Base-by-base conservation (phyloP, 2,797 vertebrate genomes). In the Gymnothorax javanicus region DNA sequence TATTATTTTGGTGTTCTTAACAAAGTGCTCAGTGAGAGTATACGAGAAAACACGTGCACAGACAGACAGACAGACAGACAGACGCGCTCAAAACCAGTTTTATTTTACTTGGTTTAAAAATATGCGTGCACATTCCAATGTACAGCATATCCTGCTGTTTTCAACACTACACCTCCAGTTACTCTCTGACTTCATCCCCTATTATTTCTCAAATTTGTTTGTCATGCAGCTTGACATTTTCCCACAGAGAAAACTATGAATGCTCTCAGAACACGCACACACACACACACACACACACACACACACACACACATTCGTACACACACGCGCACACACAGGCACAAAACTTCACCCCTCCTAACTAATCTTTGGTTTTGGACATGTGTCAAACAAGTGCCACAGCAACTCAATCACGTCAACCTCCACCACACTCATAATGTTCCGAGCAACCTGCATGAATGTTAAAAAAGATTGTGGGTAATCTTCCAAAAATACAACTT, bases 251-350 rank as follows among this genome's bases (percentile, higher is more conserved):
- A 33, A 25, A 9, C 25, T 27, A 71, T 2, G 8, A 33, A 33
- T 71, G n/a, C 25, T 27, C 11, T 33, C 69, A 71, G 25, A n/a
- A 71, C 33, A 89, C 89, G 91, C 85, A 91, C 93, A 94, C 91
- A 91, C 90, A 90, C 90, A 90, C 62, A 85, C 91, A 88, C 87
- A 87, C 89, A 86, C 81, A 77, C 82, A 89, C 85, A 84, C 89
- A 82, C 9, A 77, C 0, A 64, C 64, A 4, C 84, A 50, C 20
- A 89, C 91, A 90, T n/a, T n/a, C n/a, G n/a, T 86, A n/a, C 91
- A 69, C 64, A 83, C 87, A 57, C 57, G 87, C 43, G 69, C 85
- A 50, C 75, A 57, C 2, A 92, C 71, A 85, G 85, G 88, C 69
- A 86, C 59, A 87, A 89, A 90, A 87, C 87, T 89, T 57, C 85